Percentiles rank a stretch among this genome's conserved stretches.
Conservation (phyloP, 2,797 vertebrate genomes). For the Cyclura pinguis region DNA sequence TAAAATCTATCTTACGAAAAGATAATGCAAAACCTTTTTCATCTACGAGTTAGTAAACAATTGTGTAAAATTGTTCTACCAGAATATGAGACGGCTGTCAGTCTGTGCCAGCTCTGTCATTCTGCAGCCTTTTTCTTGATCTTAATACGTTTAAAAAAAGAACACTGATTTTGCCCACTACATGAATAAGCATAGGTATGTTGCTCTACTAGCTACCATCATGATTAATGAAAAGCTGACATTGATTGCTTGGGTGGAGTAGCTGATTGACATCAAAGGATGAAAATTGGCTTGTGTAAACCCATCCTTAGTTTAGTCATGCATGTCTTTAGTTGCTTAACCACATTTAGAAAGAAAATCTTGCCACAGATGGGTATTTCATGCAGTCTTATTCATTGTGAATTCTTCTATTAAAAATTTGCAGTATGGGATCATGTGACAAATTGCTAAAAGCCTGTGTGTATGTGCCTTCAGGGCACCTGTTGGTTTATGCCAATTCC, state of each 20-base stretch:
- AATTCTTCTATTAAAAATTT: not conserved
- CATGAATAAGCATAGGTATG: not conserved
- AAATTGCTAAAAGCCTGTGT: not conserved
- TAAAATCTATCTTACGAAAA: not conserved
- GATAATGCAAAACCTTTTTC: not conserved
- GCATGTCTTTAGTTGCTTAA: slow-evolving; percentile 32
- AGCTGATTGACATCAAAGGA: slow-evolving; percentile 55
- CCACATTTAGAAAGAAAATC: slow-evolving; percentile 23
- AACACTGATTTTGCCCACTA: slow-evolving; percentile 16
- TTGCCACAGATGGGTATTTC: slow-evolving; percentile 24
- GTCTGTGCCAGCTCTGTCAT: not conserved
- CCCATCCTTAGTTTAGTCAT: slow-evolving; percentile 54
- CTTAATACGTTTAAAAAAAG: not conserved
- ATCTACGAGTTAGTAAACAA: not conserved
- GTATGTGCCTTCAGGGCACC: not conserved
- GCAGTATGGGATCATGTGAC: not conserved
- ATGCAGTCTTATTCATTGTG: slow-evolving; percentile 18
- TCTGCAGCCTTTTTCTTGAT: slow-evolving; percentile 17
- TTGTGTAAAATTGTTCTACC: not conserved
- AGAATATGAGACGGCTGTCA: not conserved
- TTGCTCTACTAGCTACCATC: slow-evolving; percentile 38
- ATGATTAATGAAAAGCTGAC: slow-evolving; percentile 50
- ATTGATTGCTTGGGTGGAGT: slow-evolving; percentile 42
- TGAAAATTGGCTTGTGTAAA: slow-evolving; percentile 40
- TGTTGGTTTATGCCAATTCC: too few species aligned